phyloP scores from a whole-genome alignment of 1,140 invertebrate genomes.

The Psilanteris sp. region DNA sequence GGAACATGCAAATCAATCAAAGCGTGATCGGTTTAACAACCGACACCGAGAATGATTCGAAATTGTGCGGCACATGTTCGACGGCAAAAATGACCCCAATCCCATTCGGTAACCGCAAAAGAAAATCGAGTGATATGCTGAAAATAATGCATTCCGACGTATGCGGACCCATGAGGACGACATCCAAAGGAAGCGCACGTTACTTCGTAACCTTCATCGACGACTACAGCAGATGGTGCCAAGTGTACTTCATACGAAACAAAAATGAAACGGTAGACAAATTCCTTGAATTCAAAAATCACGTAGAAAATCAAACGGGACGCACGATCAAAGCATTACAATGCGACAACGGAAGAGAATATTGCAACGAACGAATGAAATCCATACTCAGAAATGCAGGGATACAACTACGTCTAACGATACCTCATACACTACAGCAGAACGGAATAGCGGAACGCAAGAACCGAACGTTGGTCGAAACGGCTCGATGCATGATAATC shows the following conservation, averaged over 20 bases:
- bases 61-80: slow-evolving; percentile 61
- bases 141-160: slow-evolving; percentile 48
- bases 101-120: neutral
- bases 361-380: slow-evolving; percentile 61
- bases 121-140: slow-evolving; percentile 2
- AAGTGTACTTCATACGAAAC: slow-evolving; percentile 65
- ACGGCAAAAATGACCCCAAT: neutral
- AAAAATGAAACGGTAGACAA: slow-evolving; percentile 60
- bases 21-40: slow-evolving; percentile 1
- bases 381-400: slow-evolving; percentile 43
- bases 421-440: slow-evolving; percentile 52
- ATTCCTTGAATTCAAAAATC: slow-evolving; percentile 63
- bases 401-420: slow-evolving; percentile 36
- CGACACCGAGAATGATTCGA: neutral
- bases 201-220: slow-evolving; percentile 69
- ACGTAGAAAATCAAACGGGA: slow-evolving; percentile 65
- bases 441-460: slow-evolving; percentile 47
- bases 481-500: slow-evolving; percentile 9
- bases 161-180: slow-evolving; percentile 26
- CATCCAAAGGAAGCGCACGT: slow-evolving; percentile 28
- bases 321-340: slow-evolving; percentile 58
- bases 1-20: neutral
- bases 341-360: slow-evolving; percentile 68
- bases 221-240: slow-evolving; percentile 63
- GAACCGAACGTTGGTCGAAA: slow-evolving; percentile 21